Conservation (phyloP, 2,888 invertebrate genomes). For the Andrena hattorfiana region DNA sequence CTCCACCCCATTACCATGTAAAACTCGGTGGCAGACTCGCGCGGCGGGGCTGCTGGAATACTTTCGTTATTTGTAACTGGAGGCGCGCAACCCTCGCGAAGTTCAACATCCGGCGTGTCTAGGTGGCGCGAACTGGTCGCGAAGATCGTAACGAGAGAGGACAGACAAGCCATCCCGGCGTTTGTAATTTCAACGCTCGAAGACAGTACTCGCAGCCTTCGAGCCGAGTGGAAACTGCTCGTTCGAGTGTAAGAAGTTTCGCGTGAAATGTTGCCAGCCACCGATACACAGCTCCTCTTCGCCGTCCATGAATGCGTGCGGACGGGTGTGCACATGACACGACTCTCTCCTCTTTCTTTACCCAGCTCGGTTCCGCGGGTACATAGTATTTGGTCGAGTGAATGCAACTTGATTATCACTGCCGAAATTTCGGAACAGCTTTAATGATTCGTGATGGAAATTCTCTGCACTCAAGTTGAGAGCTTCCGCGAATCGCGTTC, state of each 20-base stretch:
- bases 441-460: not conserved
- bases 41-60: constrained; percentile 15
- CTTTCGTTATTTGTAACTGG: constrained; percentile 60
- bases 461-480: not conserved
- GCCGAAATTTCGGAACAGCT: not conserved
- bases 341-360: not conserved
- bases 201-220: constrained; percentile 59
- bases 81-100: constrained; percentile 49
- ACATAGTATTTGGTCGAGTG: not conserved
- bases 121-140: constrained; percentile 49
- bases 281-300: constrained; percentile 31
- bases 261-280: constrained; percentile 60
- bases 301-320: not conserved
- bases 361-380: not conserved
- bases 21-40: constrained; percentile 8
- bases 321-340: not conserved
- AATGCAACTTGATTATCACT: constrained; percentile 40
- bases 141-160: constrained; percentile 71
- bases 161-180: constrained; percentile 70
- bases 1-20: constrained; percentile 36
- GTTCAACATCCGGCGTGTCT: constrained; percentile 53
- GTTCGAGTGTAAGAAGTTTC: constrained; percentile 75
- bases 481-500: not conserved
- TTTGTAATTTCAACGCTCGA: constrained; percentile 76
- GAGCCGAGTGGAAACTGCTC: constrained; percentile 68